These are phyloP conservation scores for Alaudala cheleensis DNA, from an alignment of 2,113 vertebrate genomes.

Conservation along the genomic window DNA sequence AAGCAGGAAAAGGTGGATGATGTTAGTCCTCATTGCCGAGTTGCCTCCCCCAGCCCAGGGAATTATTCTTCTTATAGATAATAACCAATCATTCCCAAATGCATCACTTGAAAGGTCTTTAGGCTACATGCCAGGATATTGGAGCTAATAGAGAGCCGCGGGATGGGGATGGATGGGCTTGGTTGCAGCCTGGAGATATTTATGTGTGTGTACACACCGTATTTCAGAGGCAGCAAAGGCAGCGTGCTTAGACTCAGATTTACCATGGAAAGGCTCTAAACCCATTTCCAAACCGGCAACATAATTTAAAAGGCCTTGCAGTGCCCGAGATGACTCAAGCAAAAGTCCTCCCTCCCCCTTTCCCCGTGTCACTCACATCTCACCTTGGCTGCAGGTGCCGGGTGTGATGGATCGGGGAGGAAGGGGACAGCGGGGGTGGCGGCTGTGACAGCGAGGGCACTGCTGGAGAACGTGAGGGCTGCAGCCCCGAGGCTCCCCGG, in stretches of 20 bases:
- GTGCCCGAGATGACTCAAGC: not conserved
- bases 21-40: not conserved
- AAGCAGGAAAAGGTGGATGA: not conserved
- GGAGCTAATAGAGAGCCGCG: not conserved
- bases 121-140: not conserved
- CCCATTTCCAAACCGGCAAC: not conserved
- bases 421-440: not conserved
- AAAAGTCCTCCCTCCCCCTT: not conserved
- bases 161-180: not conserved
- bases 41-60: not conserved
- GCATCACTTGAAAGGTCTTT: not conserved
- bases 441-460: not conserved
- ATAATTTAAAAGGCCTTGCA: not conserved
- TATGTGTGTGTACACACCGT: not conserved
- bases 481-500: not conserved
- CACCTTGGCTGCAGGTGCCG: conserved; percentile 7
- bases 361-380: not conserved
- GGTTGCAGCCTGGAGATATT: conserved; percentile 19
- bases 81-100: not conserved
- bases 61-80: not conserved
- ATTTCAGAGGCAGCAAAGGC: not conserved
- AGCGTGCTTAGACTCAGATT: not conserved
- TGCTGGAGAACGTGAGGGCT: not conserved
- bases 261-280: not conserved
- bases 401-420: not conserved